These are phyloP conservation scores for Lichenostomus cassidix DNA, from an alignment of 2,113 vertebrate species.

Conservation along the genomic window DNA sequence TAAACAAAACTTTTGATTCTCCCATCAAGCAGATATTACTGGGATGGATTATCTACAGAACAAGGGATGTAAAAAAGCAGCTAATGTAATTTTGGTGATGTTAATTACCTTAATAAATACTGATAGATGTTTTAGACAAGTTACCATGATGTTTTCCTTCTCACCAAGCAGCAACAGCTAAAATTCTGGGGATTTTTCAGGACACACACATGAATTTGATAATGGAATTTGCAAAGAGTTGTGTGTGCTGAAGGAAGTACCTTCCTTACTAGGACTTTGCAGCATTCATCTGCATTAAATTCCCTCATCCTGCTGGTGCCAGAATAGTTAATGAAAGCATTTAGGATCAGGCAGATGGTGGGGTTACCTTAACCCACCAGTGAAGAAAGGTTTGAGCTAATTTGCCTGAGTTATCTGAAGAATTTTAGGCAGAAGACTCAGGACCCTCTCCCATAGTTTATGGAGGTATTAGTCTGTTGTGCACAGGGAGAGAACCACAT, in stretches of 20 bases:
- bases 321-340: not conserved
- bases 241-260: not conserved
- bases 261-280: fast-evolving
- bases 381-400: not conserved
- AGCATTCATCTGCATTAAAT: not conserved
- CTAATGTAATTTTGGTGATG: not conserved
- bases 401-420: not conserved
- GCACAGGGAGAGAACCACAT: not conserved
- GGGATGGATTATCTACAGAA: not conserved
- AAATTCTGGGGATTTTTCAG: not conserved
- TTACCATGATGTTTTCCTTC: not conserved
- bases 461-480: not conserved
- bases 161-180: not conserved
- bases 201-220: not conserved
- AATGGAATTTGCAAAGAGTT: not conserved
- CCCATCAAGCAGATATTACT: not conserved
- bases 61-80: not conserved
- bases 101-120: not conserved
- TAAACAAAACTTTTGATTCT: not conserved
- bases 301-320: not conserved
- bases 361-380: not conserved
- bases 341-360: not conserved
- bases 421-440: not conserved
- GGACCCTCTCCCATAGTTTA: not conserved
- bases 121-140: not conserved